phyloP scores from a whole-genome alignment of 2,888 invertebrate species.

The Hirudinaria manillensis region DNA sequence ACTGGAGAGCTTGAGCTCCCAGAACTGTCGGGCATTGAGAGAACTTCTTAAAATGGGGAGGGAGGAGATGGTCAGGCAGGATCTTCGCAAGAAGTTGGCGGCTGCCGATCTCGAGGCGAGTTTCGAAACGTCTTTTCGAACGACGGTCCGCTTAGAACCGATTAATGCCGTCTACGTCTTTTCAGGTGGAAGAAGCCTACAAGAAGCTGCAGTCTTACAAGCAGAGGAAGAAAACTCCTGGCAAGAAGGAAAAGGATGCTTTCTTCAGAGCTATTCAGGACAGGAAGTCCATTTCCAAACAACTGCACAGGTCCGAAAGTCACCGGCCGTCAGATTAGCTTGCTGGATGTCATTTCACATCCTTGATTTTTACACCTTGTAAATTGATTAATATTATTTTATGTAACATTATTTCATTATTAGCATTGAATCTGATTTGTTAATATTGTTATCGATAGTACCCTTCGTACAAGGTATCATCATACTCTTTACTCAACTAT shows the following conservation, averaged over 20 bases:
- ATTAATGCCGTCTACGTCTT: background rate
- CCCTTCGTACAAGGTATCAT: too few relatives aligned
- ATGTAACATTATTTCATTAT: background rate
- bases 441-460: background rate
- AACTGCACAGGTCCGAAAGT: slow-evolving; percentile 27
- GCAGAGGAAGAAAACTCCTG: slow-evolving; percentile 72
- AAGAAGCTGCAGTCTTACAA: slow-evolving; percentile 73
- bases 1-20: slow-evolving; percentile 55
- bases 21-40: slow-evolving; percentile 65
- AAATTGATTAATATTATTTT: background rate
- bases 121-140: background rate
- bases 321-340: slow-evolving; percentile 15
- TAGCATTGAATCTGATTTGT: background rate
- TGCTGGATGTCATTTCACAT: background rate
- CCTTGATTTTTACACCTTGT: background rate
- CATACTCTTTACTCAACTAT: too few relatives aligned
- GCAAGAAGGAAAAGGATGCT: slow-evolving; percentile 73
- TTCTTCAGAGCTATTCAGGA: slow-evolving; percentile 70
- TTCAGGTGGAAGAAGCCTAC: slow-evolving; percentile 70
- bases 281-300: slow-evolving; percentile 51
- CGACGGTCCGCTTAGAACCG: background rate
- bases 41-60: slow-evolving; percentile 66
- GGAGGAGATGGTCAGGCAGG: slow-evolving; percentile 72
- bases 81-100: slow-evolving; percentile 70
- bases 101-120: slow-evolving; percentile 61